Evolutionary conservation across 1,140 invertebrate species (phyloP).

Genomic region (Phthorimaea operculella): DNA sequence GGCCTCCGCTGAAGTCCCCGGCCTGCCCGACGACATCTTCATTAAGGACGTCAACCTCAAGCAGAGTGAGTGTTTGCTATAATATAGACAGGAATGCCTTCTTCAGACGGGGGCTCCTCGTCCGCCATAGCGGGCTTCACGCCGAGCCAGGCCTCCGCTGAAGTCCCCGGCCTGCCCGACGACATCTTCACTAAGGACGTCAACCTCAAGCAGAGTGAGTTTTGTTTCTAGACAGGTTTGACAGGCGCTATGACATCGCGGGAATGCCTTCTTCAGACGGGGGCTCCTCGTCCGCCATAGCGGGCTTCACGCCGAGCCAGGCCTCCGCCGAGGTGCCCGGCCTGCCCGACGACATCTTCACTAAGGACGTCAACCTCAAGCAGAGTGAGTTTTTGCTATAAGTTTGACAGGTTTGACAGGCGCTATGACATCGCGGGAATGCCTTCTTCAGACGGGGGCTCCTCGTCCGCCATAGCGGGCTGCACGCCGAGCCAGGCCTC

Average conservation of each 20-base stretch:
- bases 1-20: constrained; percentile 77
- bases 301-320: constrained; percentile 72
- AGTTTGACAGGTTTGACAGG: constrained; percentile 75
- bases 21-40: constrained; percentile 80
- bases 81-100: constrained; percentile 78
- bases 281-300: constrained; percentile 50
- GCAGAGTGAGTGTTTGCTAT: constrained; percentile 72
- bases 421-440: constrained; percentile 78
- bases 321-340: constrained; percentile 78
- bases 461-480: constrained; percentile 44
- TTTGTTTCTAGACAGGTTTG: constrained; percentile 77
- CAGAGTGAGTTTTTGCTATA: constrained; percentile 69
- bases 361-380: constrained; percentile 79
- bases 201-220: constrained; percentile 79
- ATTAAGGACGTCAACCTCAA: constrained; percentile 80
- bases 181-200: constrained; percentile 81
- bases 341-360: constrained; percentile 80
- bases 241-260: constrained; percentile 82
- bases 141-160: constrained; percentile 76
- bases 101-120: constrained; percentile 38
- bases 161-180: constrained; percentile 77
- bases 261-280: constrained; percentile 68
- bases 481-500: constrained; percentile 75
- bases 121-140: constrained; percentile 63
- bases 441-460: constrained; percentile 49